phyloP scores from a whole-genome alignment of 2,113 vertebrate genomes.

The Nesogale talazaci region DNA sequence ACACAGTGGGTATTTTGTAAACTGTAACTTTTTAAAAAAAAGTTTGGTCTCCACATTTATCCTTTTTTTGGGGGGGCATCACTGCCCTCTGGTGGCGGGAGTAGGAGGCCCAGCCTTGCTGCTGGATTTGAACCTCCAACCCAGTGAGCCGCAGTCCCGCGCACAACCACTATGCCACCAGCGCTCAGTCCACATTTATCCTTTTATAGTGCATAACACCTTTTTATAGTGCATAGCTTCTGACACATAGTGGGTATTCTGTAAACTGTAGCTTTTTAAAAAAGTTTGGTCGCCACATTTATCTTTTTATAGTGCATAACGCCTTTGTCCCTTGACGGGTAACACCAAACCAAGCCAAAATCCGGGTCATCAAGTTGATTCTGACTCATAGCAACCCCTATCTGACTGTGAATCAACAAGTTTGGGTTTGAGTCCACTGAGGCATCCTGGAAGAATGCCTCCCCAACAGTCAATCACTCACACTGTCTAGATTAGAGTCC shows the following conservation, averaged over 20 bases:
- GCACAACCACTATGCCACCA: too few relatives aligned
- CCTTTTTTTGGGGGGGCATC: too few relatives aligned
- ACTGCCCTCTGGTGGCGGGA: too few relatives aligned
- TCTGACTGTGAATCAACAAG: not conserved
- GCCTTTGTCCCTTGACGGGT: not conserved
- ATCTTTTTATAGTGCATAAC: not conserved
- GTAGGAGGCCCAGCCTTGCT: too few relatives aligned
- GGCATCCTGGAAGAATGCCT: not conserved
- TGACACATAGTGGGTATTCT: not conserved
- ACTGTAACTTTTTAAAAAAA: conserved; percentile 1
- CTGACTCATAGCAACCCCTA: too few relatives aligned
- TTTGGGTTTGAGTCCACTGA: not conserved
- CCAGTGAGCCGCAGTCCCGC: too few relatives aligned
- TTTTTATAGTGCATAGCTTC: too few relatives aligned
- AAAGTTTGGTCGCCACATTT: not conserved
- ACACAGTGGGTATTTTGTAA: not conserved
- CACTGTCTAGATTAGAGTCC: not conserved
- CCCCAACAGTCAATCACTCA: not conserved
- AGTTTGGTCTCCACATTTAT: not conserved
- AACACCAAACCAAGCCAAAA: too few relatives aligned
- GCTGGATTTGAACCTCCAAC: too few relatives aligned
- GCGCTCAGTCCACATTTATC: too few relatives aligned
- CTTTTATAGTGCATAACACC: too few relatives aligned
- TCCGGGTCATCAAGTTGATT: too few relatives aligned
- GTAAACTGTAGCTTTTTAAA: conserved; percentile 3